These are phyloP conservation scores for Protonemura montana DNA, from an alignment of 2,888 invertebrate species.

Conservation along the genomic window DNA sequence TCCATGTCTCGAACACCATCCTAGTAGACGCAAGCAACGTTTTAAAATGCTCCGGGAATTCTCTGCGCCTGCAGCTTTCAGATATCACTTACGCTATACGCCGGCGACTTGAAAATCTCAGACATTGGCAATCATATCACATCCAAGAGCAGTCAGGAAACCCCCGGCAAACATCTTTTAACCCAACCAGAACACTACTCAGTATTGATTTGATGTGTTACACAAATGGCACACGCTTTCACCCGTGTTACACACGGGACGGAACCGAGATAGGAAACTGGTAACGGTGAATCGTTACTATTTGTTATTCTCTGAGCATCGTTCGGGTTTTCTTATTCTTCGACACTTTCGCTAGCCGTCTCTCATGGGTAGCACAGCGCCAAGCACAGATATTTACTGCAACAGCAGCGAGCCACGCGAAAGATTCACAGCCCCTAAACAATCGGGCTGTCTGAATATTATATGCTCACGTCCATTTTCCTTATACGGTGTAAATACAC, in stretches of 20 bases:
- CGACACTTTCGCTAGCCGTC: not conserved
- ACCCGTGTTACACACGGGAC: not conserved
- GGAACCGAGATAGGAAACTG: constrained; percentile 18
- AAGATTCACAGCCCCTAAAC: constrained; percentile 12
- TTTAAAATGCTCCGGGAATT: not conserved
- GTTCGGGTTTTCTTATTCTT: not conserved
- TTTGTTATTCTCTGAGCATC: not conserved
- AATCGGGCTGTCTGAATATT: not conserved
- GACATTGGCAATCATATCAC: constrained; percentile 22
- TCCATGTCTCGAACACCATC: not conserved
- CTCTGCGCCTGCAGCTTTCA: not conserved
- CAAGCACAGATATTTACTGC: not conserved
- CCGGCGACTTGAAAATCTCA: not conserved
- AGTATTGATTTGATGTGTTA: constrained; percentile 1
- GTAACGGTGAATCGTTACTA: not conserved
- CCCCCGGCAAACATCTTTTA: constrained; percentile 9
- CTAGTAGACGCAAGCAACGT: not conserved
- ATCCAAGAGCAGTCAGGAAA: not conserved
- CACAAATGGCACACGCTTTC: not conserved
- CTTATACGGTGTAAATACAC: not conserved
- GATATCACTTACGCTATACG: not conserved
- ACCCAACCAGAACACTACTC: constrained; percentile 9
- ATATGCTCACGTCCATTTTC: not conserved
- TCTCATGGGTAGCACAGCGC: not conserved
- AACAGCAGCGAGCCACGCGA: not conserved